Base-by-base conservation (phyloP, 2,113 vertebrate species). In the Megaceryle torquata region DNA sequence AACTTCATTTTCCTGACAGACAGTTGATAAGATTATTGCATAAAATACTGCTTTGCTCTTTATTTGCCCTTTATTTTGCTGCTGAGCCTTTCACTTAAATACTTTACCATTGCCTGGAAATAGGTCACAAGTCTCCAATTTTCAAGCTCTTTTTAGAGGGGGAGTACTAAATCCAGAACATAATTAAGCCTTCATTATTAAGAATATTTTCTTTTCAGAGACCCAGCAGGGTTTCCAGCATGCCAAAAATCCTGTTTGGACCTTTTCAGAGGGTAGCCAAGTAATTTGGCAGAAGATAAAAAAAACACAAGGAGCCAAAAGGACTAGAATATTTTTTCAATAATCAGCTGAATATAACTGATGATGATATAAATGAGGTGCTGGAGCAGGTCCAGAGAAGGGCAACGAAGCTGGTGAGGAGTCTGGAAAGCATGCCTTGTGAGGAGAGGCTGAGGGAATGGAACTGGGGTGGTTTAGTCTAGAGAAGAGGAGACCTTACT, bases 181-280 rank as follows among this genome's bases (percentile, higher is more conserved):
- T 71, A 94, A 93, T 94, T 93, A 96, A 91, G 82, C 39, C 21
- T 86, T 93, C 35, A 51, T 89, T 94, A 93, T 91, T 74, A 88
- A 22, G 41, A 95, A 69, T 78, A 82, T 77, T 95, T 91, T 76
- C 48, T 94, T 96, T 91, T 83, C 64, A 92, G 41, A 51, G 26
- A 84, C 61, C 7, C 84, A 82, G 84, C 68, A 86, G 83, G 20
- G 15, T 56, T 83, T 91, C 72, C 57, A 88, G n/a, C 44, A 88
- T 56, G 50, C 41, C 84, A 90, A 75, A 75, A 95, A 86, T 51
- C 53, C 67, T 90, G 51, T 65, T 77, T 72, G 57, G n/a, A 64
- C 35, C 33, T 81, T 89, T 89, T 82, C 82, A 89, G 67, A 90
- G 35, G 25, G n/a, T 48, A 91, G 46, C n/a, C 71, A 89, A 91